Conservation (phyloP, 1,140 invertebrate species). For the Rhyacophila brunnea region DNA sequence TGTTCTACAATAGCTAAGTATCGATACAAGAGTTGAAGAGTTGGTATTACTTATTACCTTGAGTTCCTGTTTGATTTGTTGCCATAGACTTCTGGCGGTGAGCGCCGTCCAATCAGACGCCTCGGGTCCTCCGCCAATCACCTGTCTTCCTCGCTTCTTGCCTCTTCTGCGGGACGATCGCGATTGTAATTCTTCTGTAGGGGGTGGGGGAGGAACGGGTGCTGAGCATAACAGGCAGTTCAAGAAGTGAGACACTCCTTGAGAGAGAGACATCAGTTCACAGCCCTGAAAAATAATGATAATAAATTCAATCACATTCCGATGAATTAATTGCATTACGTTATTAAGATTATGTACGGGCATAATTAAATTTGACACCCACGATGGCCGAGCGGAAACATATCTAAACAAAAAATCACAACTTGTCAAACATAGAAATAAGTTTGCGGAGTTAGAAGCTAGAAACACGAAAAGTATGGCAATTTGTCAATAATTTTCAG, state of each 20-base stretch:
- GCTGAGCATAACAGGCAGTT: slow-evolving; percentile 89
- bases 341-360: no score
- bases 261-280: slow-evolving; percentile 85
- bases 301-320: background rate
- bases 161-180: slow-evolving; percentile 24
- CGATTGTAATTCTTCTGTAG: slow-evolving; percentile 54
- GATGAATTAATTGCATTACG: no score
- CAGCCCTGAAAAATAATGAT: slow-evolving; percentile 63
- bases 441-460: no score
- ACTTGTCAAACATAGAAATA: no score
- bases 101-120: slow-evolving; percentile 83
- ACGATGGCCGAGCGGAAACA: no score
- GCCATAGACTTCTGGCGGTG: slow-evolving; percentile 83
- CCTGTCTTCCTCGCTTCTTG: slow-evolving; percentile 20
- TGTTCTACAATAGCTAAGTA: no score
- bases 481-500: no score
- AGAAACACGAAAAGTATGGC: no score
- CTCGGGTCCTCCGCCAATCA: slow-evolving; percentile 43
- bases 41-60: no score
- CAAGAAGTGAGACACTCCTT: slow-evolving; percentile 90
- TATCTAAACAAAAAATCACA: no score
- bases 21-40: no score
- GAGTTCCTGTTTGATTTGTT: slow-evolving; percentile 82
- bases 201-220: slow-evolving; percentile 60
- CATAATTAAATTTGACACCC: no score